These are phyloP conservation scores for Drosophila nr. perissopoda DNA, from an alignment of 2,888 invertebrate genomes.

Conservation along the genomic window DNA sequence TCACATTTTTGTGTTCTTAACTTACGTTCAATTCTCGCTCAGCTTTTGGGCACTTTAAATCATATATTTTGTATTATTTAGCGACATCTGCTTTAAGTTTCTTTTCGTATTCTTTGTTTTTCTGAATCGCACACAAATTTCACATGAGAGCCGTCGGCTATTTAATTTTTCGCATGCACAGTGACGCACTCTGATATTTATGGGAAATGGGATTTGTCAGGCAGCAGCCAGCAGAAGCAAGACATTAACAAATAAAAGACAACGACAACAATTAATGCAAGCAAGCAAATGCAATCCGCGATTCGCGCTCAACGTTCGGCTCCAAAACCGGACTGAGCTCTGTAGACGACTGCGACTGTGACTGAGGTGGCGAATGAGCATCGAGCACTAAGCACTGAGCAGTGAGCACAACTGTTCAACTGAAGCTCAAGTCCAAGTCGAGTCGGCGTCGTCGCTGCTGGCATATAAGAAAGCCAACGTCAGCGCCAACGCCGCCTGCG, in stretches of 20 bases:
- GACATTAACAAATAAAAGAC: constrained; percentile 25
- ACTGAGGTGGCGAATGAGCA: constrained; percentile 46
- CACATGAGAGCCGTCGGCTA: constrained; percentile 69
- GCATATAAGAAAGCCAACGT: constrained; percentile 53
- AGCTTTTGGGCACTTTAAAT: constrained; percentile 9
- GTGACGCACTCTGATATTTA: constrained; percentile 56
- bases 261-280: constrained; percentile 25
- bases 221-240: constrained; percentile 16
- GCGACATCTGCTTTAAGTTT: constrained; percentile 44
- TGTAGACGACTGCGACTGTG: constrained; percentile 38
- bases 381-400: constrained; percentile 20
- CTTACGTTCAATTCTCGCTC: constrained; percentile 42
- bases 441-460: constrained; percentile 29
- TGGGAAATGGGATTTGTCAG: constrained; percentile 51
- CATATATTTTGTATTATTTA: constrained; percentile 13
- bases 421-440: constrained; percentile 45
- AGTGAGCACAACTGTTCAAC: background rate
- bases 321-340: constrained; percentile 82
- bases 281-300: constrained; percentile 57
- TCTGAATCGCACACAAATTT: constrained; percentile 33
- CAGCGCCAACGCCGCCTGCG: constrained; percentile 69
- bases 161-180: constrained; percentile 50
- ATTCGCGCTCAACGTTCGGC: constrained; percentile 74
- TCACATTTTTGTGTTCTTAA: constrained; percentile 14
- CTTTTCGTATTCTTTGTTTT: constrained; percentile 2